Percentiles rank a stretch among this genome's conserved stretches.
These are phyloP conservation scores for Schizothorax lantsangensis DNA, from an alignment of 2,797 vertebrate species.

Conservation along the genomic window DNA sequence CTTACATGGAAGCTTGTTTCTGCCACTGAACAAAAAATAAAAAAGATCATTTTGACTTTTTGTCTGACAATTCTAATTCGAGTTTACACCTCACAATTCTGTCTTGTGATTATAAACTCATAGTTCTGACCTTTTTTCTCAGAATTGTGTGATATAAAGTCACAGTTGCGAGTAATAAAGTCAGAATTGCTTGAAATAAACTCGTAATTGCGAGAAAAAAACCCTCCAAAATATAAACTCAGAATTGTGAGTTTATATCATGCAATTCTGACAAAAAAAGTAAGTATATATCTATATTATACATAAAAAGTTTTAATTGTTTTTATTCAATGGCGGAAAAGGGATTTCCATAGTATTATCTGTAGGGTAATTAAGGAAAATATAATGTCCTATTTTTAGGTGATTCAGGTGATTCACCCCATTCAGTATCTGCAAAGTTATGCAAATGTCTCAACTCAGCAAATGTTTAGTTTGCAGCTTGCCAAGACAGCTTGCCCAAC, in stretches of 20 bases:
- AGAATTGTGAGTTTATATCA: background rate
- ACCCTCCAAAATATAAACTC: too few relatives aligned
- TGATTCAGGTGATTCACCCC: background rate
- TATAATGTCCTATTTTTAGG: background rate
- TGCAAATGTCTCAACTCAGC: background rate
- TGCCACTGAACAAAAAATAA: too few relatives aligned
- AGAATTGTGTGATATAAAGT: too few relatives aligned
- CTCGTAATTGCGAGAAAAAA: background rate
- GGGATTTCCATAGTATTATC: background rate
- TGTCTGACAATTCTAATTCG: too few relatives aligned
- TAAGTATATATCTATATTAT: too few relatives aligned
- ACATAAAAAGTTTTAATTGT: background rate
- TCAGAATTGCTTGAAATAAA: background rate
- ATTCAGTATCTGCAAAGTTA: background rate
- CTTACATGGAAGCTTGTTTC: too few relatives aligned
- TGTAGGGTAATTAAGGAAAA: background rate
- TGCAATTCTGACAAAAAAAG: background rate
- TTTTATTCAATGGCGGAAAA: background rate
- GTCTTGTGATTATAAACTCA: too few relatives aligned
- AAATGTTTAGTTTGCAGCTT: constrained; percentile 6
- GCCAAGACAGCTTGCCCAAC: background rate
- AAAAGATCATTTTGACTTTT: too few relatives aligned
- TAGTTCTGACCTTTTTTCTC: too few relatives aligned
- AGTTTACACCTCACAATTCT: too few relatives aligned
- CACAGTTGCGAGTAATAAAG: too few relatives aligned